These are phyloP conservation scores for Pheosia tremula DNA, from an alignment of 2,888 invertebrate genomes.

Conservation along the genomic window DNA sequence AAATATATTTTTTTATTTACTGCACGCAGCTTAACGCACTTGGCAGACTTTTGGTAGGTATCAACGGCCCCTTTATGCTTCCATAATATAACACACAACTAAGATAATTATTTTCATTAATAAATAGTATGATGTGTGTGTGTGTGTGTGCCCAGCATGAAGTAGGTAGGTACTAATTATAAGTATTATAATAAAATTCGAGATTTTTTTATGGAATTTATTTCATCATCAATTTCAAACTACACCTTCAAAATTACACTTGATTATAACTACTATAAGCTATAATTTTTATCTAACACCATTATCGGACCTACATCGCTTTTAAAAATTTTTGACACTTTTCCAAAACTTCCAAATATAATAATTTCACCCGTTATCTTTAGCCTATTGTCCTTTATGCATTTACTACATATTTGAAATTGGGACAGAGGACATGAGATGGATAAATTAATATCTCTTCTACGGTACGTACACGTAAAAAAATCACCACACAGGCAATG, in stretches of 20 bases:
- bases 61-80: no score
- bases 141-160: neutral
- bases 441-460: constrained; percentile 28
- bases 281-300: constrained; percentile 77
- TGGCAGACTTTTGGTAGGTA: no score
- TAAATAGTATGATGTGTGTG: no score
- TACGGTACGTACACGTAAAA: constrained; percentile 36
- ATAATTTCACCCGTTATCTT: constrained; percentile 54
- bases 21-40: no score
- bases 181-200: neutral
- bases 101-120: no score
- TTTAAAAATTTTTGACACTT: constrained; percentile 76
- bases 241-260: constrained; percentile 83
- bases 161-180: neutral
- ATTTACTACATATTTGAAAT: constrained; percentile 63
- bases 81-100: no score
- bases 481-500: constrained; percentile 35
- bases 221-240: constrained; percentile 82
- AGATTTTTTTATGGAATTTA: constrained; percentile 69
- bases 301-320: constrained; percentile 65
- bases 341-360: constrained; percentile 71
- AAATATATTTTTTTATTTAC: no score
- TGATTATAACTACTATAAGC: constrained; percentile 83
- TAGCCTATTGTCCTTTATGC: constrained; percentile 71
- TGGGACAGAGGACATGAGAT: constrained; percentile 44